Evolutionary conservation across 2,888 invertebrate species (phyloP).

Genomic region (Adela reaumurella): DNA sequence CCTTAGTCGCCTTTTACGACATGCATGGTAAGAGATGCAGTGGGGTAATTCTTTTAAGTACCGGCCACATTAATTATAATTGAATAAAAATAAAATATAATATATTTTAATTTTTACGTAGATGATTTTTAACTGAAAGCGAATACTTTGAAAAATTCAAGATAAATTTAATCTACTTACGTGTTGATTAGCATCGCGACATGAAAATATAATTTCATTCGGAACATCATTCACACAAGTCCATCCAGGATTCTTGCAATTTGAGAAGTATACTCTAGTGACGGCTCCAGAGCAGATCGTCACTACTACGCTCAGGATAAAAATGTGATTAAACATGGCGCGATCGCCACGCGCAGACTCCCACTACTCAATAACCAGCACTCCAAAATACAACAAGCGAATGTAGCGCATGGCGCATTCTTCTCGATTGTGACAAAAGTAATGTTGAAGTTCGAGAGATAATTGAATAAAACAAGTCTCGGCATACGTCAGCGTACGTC

Average conservation of each 20-base stretch:
- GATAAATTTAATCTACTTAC: slow-evolving; percentile 25
- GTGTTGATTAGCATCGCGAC: slow-evolving; percentile 22
- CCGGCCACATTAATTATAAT: too few species aligned
- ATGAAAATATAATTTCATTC: slow-evolving; percentile 34
- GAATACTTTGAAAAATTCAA: too few species aligned
- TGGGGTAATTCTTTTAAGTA: too few species aligned
- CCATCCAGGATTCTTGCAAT: slow-evolving; percentile 40
- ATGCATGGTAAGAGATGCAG: too few species aligned
- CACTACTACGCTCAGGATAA: neutral
- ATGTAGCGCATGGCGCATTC: neutral
- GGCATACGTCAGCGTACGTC: neutral
- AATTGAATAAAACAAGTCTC: neutral
- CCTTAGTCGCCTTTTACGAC: too few species aligned
- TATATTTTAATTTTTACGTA: too few species aligned
- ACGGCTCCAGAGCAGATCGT: neutral
- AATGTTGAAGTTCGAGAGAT: neutral
- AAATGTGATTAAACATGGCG: neutral
- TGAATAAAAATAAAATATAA: too few species aligned
- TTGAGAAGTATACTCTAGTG: slow-evolving; percentile 33
- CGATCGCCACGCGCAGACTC: neutral
- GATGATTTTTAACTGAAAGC: too few species aligned
- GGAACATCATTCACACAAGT: slow-evolving; percentile 33
- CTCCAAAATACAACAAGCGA: neutral
- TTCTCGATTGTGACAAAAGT: neutral
- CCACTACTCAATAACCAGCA: neutral